Conservation (phyloP, 2,113 vertebrate species). For the Ornithorhynchus anatinus region DNA sequence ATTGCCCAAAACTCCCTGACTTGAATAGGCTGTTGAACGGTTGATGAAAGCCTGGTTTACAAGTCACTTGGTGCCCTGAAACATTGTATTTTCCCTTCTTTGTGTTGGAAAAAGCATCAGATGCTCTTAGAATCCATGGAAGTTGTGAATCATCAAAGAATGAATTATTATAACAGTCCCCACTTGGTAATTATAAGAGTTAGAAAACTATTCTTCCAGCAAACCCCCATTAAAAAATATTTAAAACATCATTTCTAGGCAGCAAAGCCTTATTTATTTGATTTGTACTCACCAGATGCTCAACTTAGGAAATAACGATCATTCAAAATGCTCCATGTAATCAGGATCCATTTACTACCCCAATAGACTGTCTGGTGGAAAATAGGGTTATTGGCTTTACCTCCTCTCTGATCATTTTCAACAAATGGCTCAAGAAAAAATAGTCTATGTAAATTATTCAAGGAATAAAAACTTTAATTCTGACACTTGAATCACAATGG, state of each 20-base stretch:
- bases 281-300: neutral
- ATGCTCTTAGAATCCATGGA: neutral
- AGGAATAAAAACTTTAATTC: slow-evolving; percentile 7
- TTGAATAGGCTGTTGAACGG: too few species aligned
- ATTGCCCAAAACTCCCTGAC: too few species aligned
- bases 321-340: slow-evolving; percentile 7
- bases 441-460: slow-evolving; percentile 14
- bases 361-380: slow-evolving; percentile 16
- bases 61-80: too few species aligned
- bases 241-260: neutral
- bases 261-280: neutral
- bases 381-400: slow-evolving; percentile 20
- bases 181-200: too few species aligned
- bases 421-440: slow-evolving; percentile 16
- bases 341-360: slow-evolving; percentile 1
- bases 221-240: neutral
- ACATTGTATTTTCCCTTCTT: neutral
- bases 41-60: too few species aligned
- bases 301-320: neutral
- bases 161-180: neutral
- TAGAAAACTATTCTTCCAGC: slow-evolving; percentile 11
- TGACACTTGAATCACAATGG: slow-evolving; percentile 26
- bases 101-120: slow-evolving; percentile 2
- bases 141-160: neutral
- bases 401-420: slow-evolving; percentile 23